These are phyloP conservation scores for Tetropium fuscum DNA, from an alignment of 2,888 invertebrate species.

Conservation along the genomic window DNA sequence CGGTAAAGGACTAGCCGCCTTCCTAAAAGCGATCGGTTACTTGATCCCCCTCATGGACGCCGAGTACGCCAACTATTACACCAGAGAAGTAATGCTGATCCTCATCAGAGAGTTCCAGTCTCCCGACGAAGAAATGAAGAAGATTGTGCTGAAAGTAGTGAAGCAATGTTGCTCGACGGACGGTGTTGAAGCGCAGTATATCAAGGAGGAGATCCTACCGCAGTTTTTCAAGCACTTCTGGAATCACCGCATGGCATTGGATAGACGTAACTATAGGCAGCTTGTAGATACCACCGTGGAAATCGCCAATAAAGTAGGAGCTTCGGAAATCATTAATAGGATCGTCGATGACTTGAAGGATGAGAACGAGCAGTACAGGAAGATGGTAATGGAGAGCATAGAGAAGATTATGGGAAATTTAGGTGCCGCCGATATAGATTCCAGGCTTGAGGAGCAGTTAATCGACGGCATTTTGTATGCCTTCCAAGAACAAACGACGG, in stretches of 20 bases:
- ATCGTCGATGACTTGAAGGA: slow-evolving; percentile 99
- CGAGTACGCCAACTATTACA: slow-evolving; percentile 99
- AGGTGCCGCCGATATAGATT: slow-evolving; percentile 98
- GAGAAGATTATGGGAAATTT: slow-evolving; percentile 98
- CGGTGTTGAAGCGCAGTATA: slow-evolving; percentile 99
- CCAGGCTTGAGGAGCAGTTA: slow-evolving; percentile 96
- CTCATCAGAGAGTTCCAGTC: slow-evolving; percentile 99
- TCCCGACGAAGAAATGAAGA: slow-evolving; percentile 99
- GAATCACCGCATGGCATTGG: slow-evolving; percentile 99
- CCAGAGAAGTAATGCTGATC: slow-evolving; percentile 99
- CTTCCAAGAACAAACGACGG: slow-evolving; percentile 99
- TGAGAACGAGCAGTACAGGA: slow-evolving; percentile 99
- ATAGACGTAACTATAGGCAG: slow-evolving; percentile 97
- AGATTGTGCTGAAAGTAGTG: slow-evolving; percentile 99
- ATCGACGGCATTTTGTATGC: slow-evolving; percentile 99
- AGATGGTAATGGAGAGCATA: slow-evolving; percentile 99
- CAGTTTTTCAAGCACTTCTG: slow-evolving; percentile 99
- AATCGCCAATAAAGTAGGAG: slow-evolving; percentile 99
- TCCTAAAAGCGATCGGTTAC: slow-evolving; percentile 99
- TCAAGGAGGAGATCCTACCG: slow-evolving; percentile 98
- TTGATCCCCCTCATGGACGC: slow-evolving; percentile 99
- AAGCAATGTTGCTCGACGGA: slow-evolving; percentile 99
- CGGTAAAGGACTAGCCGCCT: slow-evolving; percentile 97
- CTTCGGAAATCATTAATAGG: slow-evolving; percentile 97
- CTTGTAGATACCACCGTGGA: slow-evolving; percentile 99